phyloP scores from a whole-genome alignment of 2,797 vertebrate genomes.

The Xiphorhynchus erythropygius region DNA sequence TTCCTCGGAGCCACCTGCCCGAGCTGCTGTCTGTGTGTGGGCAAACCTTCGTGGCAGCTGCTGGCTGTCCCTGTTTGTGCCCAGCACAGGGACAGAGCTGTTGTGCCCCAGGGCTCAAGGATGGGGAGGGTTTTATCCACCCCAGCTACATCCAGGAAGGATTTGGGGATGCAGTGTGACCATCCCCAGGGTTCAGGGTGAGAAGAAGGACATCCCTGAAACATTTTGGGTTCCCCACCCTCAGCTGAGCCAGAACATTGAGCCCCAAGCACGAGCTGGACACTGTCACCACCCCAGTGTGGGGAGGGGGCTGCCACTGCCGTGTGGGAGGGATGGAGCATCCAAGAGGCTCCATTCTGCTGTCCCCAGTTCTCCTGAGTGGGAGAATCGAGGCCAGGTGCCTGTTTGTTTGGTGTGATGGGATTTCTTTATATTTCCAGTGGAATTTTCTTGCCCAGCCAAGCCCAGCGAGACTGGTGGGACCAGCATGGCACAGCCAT shows the following conservation, averaged over 20 bases:
- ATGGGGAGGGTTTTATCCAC: background rate
- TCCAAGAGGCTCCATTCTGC: fast-evolving
- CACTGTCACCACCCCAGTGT: fast-evolving
- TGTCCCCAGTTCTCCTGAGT: fast-evolving
- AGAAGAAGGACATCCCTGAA: background rate
- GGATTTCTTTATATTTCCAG: fast-evolving
- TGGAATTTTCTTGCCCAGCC: background rate
- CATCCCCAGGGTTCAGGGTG: background rate
- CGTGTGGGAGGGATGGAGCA: background rate
- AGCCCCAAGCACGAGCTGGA: fast-evolving
- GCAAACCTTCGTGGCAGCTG: background rate
- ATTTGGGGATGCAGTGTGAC: background rate
- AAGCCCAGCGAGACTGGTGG: background rate
- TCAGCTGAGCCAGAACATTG: background rate
- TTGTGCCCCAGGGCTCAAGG: background rate
- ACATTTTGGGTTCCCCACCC: background rate
- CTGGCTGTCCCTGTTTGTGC: background rate
- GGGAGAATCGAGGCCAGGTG: background rate
- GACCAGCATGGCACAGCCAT: background rate
- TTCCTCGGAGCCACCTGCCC: background rate
- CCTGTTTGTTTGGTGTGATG: fast-evolving
- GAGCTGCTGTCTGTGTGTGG: fast-evolving
- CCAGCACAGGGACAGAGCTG: background rate
- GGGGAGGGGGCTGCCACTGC: background rate
- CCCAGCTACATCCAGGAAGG: background rate